Conservation (phyloP, 2,797 vertebrate genomes). For the Danio kyathit region DNA sequence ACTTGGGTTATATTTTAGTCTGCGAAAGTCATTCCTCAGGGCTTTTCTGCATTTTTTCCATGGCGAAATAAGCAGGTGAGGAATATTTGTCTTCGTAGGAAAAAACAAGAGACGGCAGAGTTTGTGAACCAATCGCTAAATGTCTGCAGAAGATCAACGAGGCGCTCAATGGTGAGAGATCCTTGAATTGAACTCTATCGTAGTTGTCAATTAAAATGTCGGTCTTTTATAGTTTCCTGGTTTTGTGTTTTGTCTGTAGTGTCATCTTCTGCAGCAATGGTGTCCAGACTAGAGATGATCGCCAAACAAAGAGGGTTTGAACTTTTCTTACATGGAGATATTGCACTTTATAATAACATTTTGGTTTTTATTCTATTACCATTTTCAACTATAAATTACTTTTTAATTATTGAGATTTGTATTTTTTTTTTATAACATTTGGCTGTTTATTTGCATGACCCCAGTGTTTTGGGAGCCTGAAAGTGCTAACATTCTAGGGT, state of each 20-base stretch:
- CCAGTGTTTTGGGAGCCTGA: too few species aligned
- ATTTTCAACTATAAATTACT: too few species aligned
- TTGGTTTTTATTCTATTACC: too few species aligned
- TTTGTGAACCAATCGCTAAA: slow-evolving; percentile 68
- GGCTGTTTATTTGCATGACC: too few species aligned
- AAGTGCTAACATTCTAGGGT: too few species aligned
- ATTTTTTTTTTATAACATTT: too few species aligned
- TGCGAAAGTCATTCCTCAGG: background rate
- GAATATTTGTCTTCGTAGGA: slow-evolving; percentile 71
- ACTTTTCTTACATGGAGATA: background rate
- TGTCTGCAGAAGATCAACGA: slow-evolving; percentile 82
- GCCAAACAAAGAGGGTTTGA: slow-evolving; percentile 84
- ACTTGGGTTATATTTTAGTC: background rate
- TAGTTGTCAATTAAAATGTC: background rate
- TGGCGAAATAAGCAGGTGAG: background rate
- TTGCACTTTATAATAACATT: background rate
- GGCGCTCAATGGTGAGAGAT: slow-evolving; percentile 78
- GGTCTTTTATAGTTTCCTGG: background rate
- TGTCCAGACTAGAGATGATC: slow-evolving; percentile 80
- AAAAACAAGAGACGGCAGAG: slow-evolving; percentile 69
- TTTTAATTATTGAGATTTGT: too few species aligned
- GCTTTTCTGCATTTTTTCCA: background rate
- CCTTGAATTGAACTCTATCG: background rate
- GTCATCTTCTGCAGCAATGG: slow-evolving; percentile 75
- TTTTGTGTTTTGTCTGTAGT: slow-evolving; percentile 69